phyloP scores from a whole-genome alignment of 2,113 vertebrate genomes.

The Myiagra hebetior region DNA sequence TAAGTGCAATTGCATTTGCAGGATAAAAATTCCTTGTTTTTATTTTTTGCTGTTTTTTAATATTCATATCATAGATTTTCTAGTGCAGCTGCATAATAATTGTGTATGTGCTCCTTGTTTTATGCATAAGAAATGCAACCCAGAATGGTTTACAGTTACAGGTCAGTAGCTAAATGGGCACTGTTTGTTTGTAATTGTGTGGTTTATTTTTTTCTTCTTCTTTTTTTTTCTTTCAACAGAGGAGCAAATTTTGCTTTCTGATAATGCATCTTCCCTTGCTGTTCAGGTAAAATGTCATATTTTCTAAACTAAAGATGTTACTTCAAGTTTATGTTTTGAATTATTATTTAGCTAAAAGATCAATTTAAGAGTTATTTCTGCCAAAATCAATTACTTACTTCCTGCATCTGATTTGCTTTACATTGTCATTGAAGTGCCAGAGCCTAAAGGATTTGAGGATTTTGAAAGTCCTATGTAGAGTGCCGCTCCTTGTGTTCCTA shows the following conservation, averaged over 20 bases:
- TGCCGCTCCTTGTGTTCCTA: background rate
- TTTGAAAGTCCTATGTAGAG: background rate
- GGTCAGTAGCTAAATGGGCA: conserved; percentile 21
- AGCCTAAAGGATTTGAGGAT: background rate
- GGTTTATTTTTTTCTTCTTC: background rate
- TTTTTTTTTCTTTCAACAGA: conserved; percentile 77
- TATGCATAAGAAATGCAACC: background rate
- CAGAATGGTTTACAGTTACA: conserved; percentile 28
- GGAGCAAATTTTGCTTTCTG: conserved; percentile 94
- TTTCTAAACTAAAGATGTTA: conserved; percentile 25
- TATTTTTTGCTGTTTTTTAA: background rate
- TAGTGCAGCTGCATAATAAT: conserved; percentile 32
- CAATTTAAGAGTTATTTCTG: background rate
- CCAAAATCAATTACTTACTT: background rate
- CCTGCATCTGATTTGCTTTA: background rate
- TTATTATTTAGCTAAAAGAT: background rate
- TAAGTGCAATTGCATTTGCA: conserved; percentile 42
- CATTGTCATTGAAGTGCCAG: background rate
- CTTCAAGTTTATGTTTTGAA: background rate
- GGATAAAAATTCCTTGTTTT: conserved; percentile 18
- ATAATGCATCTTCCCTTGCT: conserved; percentile 93
- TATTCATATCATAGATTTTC: conserved; percentile 11
- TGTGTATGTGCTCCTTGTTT: background rate
- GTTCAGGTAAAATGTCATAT: conserved; percentile 85
- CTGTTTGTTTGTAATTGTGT: conserved; percentile 21